Percentiles rank a stretch among this genome's conserved stretches.
Evolutionary conservation across 2,797 vertebrate species (phyloP).

Genomic region (Sciurus carolinensis): DNA sequence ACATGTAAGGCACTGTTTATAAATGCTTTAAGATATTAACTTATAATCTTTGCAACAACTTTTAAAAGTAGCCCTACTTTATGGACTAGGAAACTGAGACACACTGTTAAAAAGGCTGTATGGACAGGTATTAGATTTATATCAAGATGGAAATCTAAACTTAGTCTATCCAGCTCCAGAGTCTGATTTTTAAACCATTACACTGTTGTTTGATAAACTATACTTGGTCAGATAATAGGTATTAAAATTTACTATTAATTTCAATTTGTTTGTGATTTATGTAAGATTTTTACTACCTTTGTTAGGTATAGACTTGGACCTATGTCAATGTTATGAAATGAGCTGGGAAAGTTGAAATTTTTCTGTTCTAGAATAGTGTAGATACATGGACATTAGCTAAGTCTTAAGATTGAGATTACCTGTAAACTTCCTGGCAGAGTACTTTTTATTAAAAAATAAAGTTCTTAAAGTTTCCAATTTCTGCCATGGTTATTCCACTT

Average conservation of each 20-base stretch:
- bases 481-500: not conserved
- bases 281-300: not conserved
- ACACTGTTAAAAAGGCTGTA: not conserved
- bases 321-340: not conserved
- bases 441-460: not conserved
- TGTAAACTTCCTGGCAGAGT: not conserved
- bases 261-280: not conserved
- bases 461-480: not conserved
- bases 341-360: not conserved
- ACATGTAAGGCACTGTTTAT: not conserved
- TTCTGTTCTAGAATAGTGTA: not conserved
- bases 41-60: not conserved
- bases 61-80: not conserved
- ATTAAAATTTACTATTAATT: not conserved
- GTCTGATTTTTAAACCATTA: not conserved
- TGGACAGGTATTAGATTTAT: not conserved
- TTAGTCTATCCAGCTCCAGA: not conserved
- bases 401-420: conserved; percentile 14
- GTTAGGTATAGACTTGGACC: not conserved
- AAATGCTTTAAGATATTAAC: not conserved
- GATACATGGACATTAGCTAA: not conserved
- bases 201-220: not conserved
- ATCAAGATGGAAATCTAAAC: not conserved
- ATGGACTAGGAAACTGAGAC: not conserved
- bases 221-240: not conserved